Percentiles rank a stretch among this genome's conserved stretches.
Conservation (phyloP, 1,140 invertebrate species). For the Drosophila tropicalis region DNA sequence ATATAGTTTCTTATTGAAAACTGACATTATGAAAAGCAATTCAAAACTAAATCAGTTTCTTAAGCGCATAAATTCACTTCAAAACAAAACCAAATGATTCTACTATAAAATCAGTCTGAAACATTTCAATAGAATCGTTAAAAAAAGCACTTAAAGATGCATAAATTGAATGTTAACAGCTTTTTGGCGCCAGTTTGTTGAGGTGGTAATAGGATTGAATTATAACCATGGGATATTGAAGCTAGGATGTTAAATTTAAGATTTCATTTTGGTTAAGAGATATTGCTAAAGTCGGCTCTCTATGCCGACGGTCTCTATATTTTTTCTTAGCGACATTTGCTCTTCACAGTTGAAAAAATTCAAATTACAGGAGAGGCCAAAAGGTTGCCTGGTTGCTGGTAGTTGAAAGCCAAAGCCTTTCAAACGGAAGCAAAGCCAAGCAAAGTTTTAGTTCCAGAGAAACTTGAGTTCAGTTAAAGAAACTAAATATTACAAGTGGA, state of each 20-base stretch:
- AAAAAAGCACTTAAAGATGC: background rate
- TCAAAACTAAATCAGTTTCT: too few relatives aligned
- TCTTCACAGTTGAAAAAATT: conserved; percentile 75
- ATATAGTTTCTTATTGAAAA: too few relatives aligned
- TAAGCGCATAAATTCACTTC: too few relatives aligned
- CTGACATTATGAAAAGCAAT: too few relatives aligned
- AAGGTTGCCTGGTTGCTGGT: conserved; percentile 49
- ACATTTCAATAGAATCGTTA: background rate
- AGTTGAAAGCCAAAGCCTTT: conserved; percentile 27
- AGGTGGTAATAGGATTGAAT: background rate
- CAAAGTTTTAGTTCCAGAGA: conserved; percentile 53
- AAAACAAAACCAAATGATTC: background rate
- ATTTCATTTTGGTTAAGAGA: background rate
- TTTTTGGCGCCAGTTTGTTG: background rate
- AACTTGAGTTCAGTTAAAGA: conserved; percentile 61
- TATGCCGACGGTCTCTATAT: background rate
- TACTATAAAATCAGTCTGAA: background rate
- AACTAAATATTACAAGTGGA: conserved; percentile 45
- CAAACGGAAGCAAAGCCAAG: conserved; percentile 37
- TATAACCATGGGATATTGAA: background rate
- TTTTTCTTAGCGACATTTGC: conserved; percentile 28
- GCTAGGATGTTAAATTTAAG: too few relatives aligned
- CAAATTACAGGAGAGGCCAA: conserved; percentile 69
- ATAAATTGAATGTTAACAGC: background rate
- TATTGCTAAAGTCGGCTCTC: background rate